Percentiles rank a stretch among this genome's conserved stretches.
phyloP scores from a whole-genome alignment of 2,888 invertebrate genomes.

The Eulithis prunata region DNA sequence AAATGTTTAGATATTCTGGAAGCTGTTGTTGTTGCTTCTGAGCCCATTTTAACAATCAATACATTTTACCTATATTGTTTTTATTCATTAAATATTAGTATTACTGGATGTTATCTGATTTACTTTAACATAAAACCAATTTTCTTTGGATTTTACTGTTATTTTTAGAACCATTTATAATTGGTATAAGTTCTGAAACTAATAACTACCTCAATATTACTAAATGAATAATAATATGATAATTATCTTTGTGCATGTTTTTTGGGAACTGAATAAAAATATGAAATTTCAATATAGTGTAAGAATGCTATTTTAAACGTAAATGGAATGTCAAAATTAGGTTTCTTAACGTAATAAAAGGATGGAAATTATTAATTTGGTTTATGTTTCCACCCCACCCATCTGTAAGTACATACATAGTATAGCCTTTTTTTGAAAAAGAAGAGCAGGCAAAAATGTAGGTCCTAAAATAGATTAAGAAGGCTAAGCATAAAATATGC shows the following conservation, averaged over 20 bases:
- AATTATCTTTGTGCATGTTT: slow-evolving; percentile 83
- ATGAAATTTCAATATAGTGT: slow-evolving; percentile 76
- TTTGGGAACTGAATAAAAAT: slow-evolving; percentile 77
- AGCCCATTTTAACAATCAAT: slow-evolving; percentile 61
- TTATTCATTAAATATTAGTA: slow-evolving; percentile 53
- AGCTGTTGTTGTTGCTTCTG: slow-evolving; percentile 73
- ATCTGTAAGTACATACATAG: too few relatives aligned
- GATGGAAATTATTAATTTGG: slow-evolving; percentile 55
- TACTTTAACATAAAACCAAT: slow-evolving; percentile 43
- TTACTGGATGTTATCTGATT: slow-evolving; percentile 53
- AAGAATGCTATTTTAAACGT: slow-evolving; percentile 82
- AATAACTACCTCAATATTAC: slow-evolving; percentile 84
- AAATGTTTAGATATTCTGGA: slow-evolving; percentile 50
- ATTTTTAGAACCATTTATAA: slow-evolving; percentile 80
- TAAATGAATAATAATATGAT: slow-evolving; percentile 76
- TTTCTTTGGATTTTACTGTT: slow-evolving; percentile 72
- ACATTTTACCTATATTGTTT: slow-evolving; percentile 59
- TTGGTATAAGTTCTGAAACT: slow-evolving; percentile 84
- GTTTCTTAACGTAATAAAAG: slow-evolving; percentile 83
- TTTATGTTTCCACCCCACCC: slow-evolving; percentile 28
- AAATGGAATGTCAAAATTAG: slow-evolving; percentile 82
- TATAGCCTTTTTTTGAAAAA: too few relatives aligned
- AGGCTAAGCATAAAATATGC: too few relatives aligned
- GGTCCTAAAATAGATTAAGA: too few relatives aligned
- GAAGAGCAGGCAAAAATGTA: too few relatives aligned